phyloP scores from a whole-genome alignment of 1,140 invertebrate genomes.

The Babylonia areolata region DNA sequence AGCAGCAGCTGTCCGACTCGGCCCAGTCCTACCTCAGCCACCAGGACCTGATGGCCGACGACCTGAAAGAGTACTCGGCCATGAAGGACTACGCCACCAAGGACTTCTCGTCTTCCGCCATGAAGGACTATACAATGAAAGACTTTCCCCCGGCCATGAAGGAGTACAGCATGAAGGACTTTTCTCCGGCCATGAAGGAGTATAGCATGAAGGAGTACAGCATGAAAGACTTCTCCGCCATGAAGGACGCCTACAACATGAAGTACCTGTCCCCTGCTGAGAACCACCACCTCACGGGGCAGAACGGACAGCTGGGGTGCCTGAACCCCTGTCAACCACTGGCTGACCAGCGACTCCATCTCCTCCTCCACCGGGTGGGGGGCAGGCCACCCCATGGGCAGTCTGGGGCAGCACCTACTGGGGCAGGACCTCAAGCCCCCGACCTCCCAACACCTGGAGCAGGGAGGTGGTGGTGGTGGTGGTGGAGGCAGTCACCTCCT shows the following conservation, averaged over 20 bases:
- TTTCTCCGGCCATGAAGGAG: conserved; percentile 39
- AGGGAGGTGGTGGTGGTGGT: no score
- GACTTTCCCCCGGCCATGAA: conserved; percentile 30
- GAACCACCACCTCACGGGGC: conserved; percentile 54
- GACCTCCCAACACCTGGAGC: conserved; percentile 31
- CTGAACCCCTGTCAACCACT: conserved; percentile 82
- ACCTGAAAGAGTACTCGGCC: conserved; percentile 41
- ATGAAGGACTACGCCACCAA: conserved; percentile 51
- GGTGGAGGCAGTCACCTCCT: conserved; percentile 76
- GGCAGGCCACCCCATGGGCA: conserved; percentile 60
- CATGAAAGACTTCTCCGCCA: neutral
- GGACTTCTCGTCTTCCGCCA: no score
- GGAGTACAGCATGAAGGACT: conserved; percentile 37
- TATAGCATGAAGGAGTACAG: conserved; percentile 2
- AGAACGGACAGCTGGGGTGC: conserved; percentile 80
- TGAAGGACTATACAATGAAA: neutral
- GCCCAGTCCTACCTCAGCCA: conserved; percentile 24
- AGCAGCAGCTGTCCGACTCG: neutral
- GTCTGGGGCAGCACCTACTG: conserved; percentile 47
- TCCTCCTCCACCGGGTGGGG: conserved; percentile 86
- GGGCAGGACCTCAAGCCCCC: conserved; percentile 72
- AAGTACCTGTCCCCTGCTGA: conserved; percentile 92
- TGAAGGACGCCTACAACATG: conserved; percentile 80
- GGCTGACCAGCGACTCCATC: conserved; percentile 85
- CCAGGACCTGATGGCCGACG: conserved; percentile 37